Conservation (phyloP, 64 coral and sea anemone genomes). For the Dendrophyllia cribrosa region DNA sequence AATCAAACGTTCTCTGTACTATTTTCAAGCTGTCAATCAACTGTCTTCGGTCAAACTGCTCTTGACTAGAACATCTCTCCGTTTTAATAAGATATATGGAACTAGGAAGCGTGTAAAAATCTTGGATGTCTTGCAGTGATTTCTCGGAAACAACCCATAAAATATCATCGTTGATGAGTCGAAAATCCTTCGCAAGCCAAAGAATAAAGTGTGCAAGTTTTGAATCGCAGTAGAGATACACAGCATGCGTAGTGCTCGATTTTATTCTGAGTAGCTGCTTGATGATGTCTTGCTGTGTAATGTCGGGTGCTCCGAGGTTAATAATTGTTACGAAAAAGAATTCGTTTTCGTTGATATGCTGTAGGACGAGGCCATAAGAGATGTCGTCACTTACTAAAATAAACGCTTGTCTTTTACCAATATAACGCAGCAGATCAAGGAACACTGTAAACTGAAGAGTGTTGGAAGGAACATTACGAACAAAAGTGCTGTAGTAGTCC, state of each 20-base stretch:
- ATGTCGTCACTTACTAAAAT: constrained; percentile 71
- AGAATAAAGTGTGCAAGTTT: constrained; percentile 55
- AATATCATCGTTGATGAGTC: constrained; percentile 57
- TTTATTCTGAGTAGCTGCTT: constrained; percentile 60
- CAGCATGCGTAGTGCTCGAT: constrained; percentile 35
- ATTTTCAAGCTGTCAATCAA: constrained; percentile 59
- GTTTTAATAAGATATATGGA: constrained; percentile 67
- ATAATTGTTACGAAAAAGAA: constrained; percentile 34
- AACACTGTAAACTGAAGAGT: constrained; percentile 46
- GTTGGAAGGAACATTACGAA: constrained; percentile 54
- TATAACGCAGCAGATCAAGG: constrained; percentile 57
- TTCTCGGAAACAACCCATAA: constrained; percentile 87
- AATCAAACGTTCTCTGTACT: constrained; percentile 33
- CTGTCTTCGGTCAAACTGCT: constrained; percentile 19
- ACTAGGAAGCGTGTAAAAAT: constrained; percentile 75
- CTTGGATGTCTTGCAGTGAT: constrained; percentile 34
- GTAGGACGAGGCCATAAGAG: constrained; percentile 52
- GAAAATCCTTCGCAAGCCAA: constrained; percentile 77
- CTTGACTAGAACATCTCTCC: background rate
- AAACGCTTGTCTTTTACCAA: constrained; percentile 52
- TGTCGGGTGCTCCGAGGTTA: constrained; percentile 8
- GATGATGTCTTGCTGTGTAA: constrained; percentile 7
- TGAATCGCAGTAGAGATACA: constrained; percentile 59
- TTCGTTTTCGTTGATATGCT: constrained; percentile 22
- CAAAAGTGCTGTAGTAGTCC: constrained; percentile 63